phyloP scores from a whole-genome alignment of 2,113 vertebrate genomes.

The Rhabdomys dilectus region DNA sequence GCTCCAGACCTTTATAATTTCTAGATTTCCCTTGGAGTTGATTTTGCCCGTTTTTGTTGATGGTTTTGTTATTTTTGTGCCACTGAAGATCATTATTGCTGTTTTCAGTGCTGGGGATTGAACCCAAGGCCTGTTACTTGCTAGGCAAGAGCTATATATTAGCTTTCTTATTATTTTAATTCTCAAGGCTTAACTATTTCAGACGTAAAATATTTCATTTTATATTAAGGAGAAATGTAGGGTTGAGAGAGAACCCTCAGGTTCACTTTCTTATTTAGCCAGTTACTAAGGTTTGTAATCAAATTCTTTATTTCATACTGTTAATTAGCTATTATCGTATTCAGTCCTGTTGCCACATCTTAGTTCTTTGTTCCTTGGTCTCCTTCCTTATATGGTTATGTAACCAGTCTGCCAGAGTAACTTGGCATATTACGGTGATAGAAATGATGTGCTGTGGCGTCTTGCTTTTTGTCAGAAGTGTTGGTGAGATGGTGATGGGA shows the following conservation, averaged over 20 bases:
- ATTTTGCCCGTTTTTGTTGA: neutral
- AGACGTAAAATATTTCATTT: neutral
- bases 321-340: neutral
- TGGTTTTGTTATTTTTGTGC: neutral
- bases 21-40: neutral
- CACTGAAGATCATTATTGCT: too few species aligned
- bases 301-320: neutral
- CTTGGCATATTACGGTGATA: neutral
- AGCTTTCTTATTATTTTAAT: neutral
- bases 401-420: neutral
- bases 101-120: neutral
- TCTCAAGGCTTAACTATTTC: neutral
- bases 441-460: neutral
- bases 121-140: neutral
- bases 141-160: neutral
- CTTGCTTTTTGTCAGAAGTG: neutral
- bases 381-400: neutral
- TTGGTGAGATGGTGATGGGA: neutral
- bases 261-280: neutral
- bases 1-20: neutral
- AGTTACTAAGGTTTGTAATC: neutral
- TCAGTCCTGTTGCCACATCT: neutral
- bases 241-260: neutral
- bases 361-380: neutral
- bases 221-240: neutral